Conservation (phyloP, 2,797 vertebrate genomes). For the Hapalemur alaotrensis region DNA sequence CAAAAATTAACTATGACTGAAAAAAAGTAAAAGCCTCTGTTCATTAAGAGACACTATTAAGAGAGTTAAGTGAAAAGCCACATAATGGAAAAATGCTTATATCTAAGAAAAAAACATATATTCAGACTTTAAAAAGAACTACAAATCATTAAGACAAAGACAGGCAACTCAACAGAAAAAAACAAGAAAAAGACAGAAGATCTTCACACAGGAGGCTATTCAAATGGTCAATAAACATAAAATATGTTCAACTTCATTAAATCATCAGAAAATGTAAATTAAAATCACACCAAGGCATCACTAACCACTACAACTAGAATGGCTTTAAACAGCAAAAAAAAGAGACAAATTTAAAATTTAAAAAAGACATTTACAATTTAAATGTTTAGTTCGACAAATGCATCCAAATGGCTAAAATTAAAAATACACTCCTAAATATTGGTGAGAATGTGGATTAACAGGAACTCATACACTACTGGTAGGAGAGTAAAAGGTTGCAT, state of each 20-base stretch:
- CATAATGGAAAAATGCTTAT: background rate
- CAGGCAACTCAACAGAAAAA: background rate
- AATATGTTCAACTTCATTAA: background rate
- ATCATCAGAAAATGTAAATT: background rate
- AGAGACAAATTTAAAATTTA: background rate
- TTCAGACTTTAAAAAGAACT: background rate
- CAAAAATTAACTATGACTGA: background rate
- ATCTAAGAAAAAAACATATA: background rate
- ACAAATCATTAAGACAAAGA: background rate
- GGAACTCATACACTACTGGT: background rate
- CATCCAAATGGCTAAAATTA: background rate
- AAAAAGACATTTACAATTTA: background rate
- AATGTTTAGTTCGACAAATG: background rate
- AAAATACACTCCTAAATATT: background rate
- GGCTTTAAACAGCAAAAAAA: background rate
- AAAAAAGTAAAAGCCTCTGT: background rate
- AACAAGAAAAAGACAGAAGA: background rate
- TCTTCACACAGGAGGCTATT: background rate
- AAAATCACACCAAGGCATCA: background rate
- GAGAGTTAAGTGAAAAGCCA: background rate
- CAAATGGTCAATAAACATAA: background rate
- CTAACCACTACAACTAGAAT: background rate
- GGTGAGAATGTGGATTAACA: background rate
- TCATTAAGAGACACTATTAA: background rate
- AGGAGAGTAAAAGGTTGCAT: background rate